Base-by-base conservation (phyloP, 2,797 vertebrate genomes). In the Cheirogaleus major region DNA sequence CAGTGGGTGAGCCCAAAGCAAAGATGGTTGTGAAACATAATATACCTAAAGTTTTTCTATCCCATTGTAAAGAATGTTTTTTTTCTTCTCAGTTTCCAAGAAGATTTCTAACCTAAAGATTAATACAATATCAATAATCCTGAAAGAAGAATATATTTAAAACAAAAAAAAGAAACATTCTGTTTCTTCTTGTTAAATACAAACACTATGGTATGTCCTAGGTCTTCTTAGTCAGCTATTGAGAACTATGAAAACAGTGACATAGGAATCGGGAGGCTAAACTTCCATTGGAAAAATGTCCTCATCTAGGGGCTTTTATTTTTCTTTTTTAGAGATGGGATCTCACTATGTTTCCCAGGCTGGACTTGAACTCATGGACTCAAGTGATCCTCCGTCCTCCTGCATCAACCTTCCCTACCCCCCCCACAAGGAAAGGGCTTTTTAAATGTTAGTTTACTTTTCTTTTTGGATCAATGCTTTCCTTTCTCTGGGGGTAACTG, bases 391-490 rank as follows among this genome's bases (percentile, higher is more conserved):
- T 65, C 30, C 3, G n/a, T 65, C 15, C 63, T n/a, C 63, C 32
- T n/a, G 63, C 32, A 32, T 65, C 10, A 8, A 32, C 63, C 61
- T 32, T 15, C 61, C 15, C 2, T 7, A 65, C 32, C 15, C 15
- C 15, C 61, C 5, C 50, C 17, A 45, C 63, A 65, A 17, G 32
- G 63, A 65, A 65, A 65, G 63, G 22, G 32, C 45, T 69, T 52
- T 83, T 63, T n/a, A 85, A 84, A 43, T 65, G 7, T 52, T 79
- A 35, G 43, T 80, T 94, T 72, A 43, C 52, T 92, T 80, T 96
- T 78, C 79, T 43, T 80, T 94, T 89, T 84, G 43, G 5, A 92
- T 80, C 59, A 84, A 35, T 61, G 27, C 7, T 45, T 83, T 79
- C 48, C 43, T 95, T 93, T 93, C 32, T 55, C 67, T 65, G 30